Base-by-base conservation (phyloP, 1,140 invertebrate species). In the Drosophila parabipectinata region DNA sequence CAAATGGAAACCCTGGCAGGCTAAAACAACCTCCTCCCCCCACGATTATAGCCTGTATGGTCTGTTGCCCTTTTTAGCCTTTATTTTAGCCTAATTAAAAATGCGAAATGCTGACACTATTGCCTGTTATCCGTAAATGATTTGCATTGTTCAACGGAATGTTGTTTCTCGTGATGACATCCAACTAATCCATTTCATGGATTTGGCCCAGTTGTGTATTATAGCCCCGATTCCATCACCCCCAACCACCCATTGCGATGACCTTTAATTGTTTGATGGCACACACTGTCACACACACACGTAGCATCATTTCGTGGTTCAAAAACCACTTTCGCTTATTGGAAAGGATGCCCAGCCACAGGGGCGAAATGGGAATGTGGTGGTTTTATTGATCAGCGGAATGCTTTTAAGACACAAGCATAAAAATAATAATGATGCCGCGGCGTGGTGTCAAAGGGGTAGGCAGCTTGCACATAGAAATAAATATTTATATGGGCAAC, bases 351-450 rank as follows among this genome's bases (percentile, higher is more conserved):
- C 52, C 39, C 41, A 3, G 41, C 9, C 41, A 44, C 41, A 44
- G 14, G 41, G 41, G 51, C 30, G 15, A 18, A 47, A 44, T 15
- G 10, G 28, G 41, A 37, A 26, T 15, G 57, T 83, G 85, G 83
- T 37, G 34, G 34, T 37, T 87, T 87, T 87, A 87, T 88, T 88
- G 82, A 87, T 78, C 83, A 75, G 66, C 72, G 58, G 69, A 69
- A 85, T 79, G 76, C 83, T 88, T 88, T 88, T 88, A 88, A 88
- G 83, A 87, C 77, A 77, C 66, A 45, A 48, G 61, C 74, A 88
- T 88, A 88, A 88, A 88, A 88, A 88, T 88, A 88, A 88, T 88
- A 88, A 88, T 88, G 83, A 88, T 88, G 83, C 79, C 72, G 82
- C 78, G 68, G 83, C 59, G 78, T 88, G 83, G 54, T 87, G 79